phyloP scores from a whole-genome alignment of 1,140 invertebrate species.

The Drosophila ananassae region DNA sequence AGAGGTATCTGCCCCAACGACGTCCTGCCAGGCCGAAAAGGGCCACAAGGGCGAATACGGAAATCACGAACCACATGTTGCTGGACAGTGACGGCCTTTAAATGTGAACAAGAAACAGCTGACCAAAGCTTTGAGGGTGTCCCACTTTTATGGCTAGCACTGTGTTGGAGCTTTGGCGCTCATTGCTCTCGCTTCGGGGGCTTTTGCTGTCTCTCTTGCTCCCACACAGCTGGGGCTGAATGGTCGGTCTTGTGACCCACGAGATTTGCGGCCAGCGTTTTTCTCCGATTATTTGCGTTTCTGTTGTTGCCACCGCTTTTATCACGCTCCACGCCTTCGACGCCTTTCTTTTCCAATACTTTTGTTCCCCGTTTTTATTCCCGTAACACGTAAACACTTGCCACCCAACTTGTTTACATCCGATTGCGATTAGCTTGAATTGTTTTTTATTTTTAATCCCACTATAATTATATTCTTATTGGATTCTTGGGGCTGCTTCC shows the following conservation, averaged over 20 bases:
- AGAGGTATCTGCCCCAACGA: slow-evolving; percentile 77
- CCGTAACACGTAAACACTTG: slow-evolving; percentile 44
- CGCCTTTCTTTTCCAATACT: slow-evolving; percentile 64
- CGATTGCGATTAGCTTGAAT: not conserved
- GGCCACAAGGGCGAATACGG: slow-evolving; percentile 55
- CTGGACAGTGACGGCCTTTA: slow-evolving; percentile 13
- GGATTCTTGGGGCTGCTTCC: not conserved
- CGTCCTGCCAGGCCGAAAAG: slow-evolving; percentile 69
- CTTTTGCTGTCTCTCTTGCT: slow-evolving; percentile 17
- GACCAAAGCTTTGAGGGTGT: slow-evolving; percentile 28
- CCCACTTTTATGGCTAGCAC: slow-evolving; percentile 48
- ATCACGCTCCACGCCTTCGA: slow-evolving; percentile 70
- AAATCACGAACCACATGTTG: slow-evolving; percentile 78
- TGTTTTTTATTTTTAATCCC: not conserved
- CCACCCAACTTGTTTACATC: slow-evolving; percentile 49
- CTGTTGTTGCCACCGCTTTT: slow-evolving; percentile 74
- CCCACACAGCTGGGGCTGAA: slow-evolving; percentile 36
- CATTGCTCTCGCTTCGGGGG: slow-evolving; percentile 7
- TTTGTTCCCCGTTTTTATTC: slow-evolving; percentile 11
- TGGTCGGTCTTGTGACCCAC: slow-evolving; percentile 71
- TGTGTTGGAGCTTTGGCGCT: slow-evolving; percentile 58
- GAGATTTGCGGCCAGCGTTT: slow-evolving; percentile 50
- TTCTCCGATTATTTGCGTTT: slow-evolving; percentile 54
- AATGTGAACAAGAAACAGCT: not conserved
- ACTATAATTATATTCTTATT: slow-evolving; percentile 3